phyloP scores from a whole-genome alignment of 2,888 invertebrate species.

The Heliconius hortense region DNA sequence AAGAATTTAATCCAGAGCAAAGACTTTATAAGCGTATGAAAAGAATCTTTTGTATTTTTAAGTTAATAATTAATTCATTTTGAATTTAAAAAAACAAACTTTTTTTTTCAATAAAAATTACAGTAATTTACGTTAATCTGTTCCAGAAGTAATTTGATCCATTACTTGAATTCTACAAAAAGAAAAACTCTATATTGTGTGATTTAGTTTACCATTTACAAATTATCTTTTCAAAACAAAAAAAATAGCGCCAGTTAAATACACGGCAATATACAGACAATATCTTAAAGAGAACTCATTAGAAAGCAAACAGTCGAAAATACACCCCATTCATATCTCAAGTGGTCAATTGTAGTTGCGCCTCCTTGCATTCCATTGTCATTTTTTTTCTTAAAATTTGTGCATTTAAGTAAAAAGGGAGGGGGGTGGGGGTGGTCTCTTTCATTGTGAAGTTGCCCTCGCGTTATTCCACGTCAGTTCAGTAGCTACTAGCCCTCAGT shows the following conservation, averaged over 20 bases:
- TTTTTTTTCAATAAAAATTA: too few species aligned
- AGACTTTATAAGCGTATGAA: too few species aligned
- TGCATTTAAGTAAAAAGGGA: constrained; percentile 66
- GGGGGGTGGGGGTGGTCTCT: constrained; percentile 60
- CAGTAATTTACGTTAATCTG: background rate
- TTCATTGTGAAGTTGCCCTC: constrained; percentile 62
- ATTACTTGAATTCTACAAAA: background rate
- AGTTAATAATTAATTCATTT: background rate
- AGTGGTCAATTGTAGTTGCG: constrained; percentile 48
- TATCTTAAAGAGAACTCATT: constrained; percentile 46
- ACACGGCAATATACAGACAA: constrained; percentile 27
- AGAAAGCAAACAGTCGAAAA: constrained; percentile 50
- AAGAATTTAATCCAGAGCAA: too few species aligned
- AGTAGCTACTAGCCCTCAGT: constrained; percentile 66
- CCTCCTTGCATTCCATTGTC: constrained; percentile 63
- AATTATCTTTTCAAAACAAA: constrained; percentile 9
- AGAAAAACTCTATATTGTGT: background rate
- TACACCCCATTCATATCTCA: constrained; percentile 47
- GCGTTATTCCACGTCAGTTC: constrained; percentile 50
- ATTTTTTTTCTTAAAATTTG: constrained; percentile 65
- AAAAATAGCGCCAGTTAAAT: constrained; percentile 24
- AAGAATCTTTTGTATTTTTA: background rate
- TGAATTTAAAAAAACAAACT: background rate
- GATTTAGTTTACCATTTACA: background rate
- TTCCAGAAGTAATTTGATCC: background rate